A percentile compares a stretch with the other conserved stretches of the same genome.
Conservation (phyloP, 2,113 vertebrate species). For the Pontoporia blainvillei region DNA sequence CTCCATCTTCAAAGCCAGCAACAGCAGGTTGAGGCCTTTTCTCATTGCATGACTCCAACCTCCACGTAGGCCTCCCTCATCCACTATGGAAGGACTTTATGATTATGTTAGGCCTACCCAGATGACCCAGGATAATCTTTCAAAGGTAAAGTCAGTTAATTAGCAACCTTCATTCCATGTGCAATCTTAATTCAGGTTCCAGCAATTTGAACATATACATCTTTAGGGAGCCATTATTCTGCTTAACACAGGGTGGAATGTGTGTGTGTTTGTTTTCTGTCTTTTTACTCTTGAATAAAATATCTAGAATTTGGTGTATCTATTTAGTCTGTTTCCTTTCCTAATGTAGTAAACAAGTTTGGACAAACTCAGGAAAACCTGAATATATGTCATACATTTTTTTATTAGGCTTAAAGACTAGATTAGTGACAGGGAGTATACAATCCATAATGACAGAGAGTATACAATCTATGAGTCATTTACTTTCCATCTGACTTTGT, state of each 20-base stretch:
- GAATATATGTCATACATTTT: background rate
- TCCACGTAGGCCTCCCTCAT: background rate
- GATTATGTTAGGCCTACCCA: fast-evolving
- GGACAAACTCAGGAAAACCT: background rate
- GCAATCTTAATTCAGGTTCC: background rate
- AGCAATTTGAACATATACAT: background rate
- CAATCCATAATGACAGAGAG: background rate
- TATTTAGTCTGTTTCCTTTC: background rate
- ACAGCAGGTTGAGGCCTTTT: background rate
- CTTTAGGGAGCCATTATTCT: background rate
- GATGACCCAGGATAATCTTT: background rate
- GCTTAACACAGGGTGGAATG: background rate
- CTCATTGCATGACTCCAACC: background rate
- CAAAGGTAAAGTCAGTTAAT: background rate
- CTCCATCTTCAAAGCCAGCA: background rate
- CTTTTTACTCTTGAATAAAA: background rate
- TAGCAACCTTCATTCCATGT: background rate
- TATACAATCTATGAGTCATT: background rate
- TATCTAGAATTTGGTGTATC: background rate
- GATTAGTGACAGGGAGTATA: background rate
- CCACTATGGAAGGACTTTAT: no score
- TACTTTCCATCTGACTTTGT: background rate
- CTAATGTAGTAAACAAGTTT: background rate
- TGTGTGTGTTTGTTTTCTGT: background rate
- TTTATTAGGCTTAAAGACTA: background rate